A percentile compares a stretch with the other conserved stretches of the same genome.
Conservation (phyloP, 2,888 invertebrate species). For the Sphaerophoria rueppellii region DNA sequence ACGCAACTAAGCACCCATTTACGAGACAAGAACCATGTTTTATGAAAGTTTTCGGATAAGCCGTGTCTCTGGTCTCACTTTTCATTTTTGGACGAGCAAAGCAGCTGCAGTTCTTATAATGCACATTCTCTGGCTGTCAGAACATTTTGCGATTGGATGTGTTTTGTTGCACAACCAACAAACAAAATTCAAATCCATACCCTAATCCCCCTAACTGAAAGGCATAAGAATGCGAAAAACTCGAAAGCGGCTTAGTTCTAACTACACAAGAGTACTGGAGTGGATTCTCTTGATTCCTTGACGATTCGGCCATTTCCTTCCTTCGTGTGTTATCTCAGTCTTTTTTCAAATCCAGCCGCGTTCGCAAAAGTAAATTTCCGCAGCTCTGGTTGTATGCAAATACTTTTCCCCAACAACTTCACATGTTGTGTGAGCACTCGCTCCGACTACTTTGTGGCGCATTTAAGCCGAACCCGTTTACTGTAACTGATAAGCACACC, state of each 20-base stretch:
- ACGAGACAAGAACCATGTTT: constrained; percentile 58
- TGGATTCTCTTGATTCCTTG: neutral
- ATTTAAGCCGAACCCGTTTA: constrained; percentile 60
- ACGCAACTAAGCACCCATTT: constrained; percentile 34
- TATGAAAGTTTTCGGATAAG: constrained; percentile 62
- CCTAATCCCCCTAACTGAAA: neutral
- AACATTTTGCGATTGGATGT: constrained; percentile 35
- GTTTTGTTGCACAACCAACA: constrained; percentile 16
- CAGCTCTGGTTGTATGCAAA: constrained; percentile 57
- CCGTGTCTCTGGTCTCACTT: constrained; percentile 59
- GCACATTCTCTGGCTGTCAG: constrained; percentile 59
- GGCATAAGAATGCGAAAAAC: constrained; percentile 51
- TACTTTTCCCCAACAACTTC: constrained; percentile 41
- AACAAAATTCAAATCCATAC: neutral
- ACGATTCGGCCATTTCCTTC: neutral
- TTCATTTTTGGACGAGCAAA: constrained; percentile 61
- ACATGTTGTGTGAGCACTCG: constrained; percentile 39
- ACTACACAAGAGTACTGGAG: neutral
- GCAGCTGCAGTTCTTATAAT: constrained; percentile 63
- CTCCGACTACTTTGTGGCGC: constrained; percentile 54
- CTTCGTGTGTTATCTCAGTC: neutral
- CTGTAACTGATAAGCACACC: constrained; percentile 68
- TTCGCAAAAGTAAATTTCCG: constrained; percentile 22
- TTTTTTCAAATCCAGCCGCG: constrained; percentile 23
- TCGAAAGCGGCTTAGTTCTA: neutral